Percentiles rank a stretch among this genome's conserved stretches.
Conservation (phyloP, 2,113 vertebrate genomes). For the Corythornis madagascariensis region DNA sequence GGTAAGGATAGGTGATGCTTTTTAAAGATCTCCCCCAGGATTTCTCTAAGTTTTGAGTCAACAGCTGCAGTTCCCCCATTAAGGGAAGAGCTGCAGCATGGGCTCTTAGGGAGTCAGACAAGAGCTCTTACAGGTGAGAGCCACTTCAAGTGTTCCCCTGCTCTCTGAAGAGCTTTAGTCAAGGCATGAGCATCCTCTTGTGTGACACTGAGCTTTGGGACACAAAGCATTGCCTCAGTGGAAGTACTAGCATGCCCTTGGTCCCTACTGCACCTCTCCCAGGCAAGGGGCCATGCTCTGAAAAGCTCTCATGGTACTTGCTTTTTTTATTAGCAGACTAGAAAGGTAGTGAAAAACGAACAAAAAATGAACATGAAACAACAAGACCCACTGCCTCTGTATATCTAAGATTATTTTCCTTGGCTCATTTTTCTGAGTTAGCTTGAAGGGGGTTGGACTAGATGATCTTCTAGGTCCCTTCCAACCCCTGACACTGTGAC, state of each 20-base stretch:
- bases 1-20: background rate
- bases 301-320: background rate
- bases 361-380: no score
- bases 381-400: background rate
- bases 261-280: background rate
- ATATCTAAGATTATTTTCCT: background rate
- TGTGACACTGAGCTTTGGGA: background rate
- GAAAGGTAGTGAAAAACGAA: background rate
- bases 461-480: no score
- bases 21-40: background rate
- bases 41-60: background rate
- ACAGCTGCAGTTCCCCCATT: background rate
- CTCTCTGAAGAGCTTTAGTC: background rate
- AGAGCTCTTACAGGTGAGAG: background rate
- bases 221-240: background rate
- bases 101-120: fast-evolving
- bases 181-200: background rate
- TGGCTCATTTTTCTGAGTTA: background rate
- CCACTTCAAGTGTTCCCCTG: background rate
- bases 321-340: background rate
- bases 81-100: background rate
- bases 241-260: background rate
- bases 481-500: no score
- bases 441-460: background rate
- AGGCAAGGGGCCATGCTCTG: background rate